A percentile compares a stretch with the other conserved stretches of the same genome.
Conservation (phyloP, 2,888 invertebrate genomes). For the Drosophila subsilvestris region DNA sequence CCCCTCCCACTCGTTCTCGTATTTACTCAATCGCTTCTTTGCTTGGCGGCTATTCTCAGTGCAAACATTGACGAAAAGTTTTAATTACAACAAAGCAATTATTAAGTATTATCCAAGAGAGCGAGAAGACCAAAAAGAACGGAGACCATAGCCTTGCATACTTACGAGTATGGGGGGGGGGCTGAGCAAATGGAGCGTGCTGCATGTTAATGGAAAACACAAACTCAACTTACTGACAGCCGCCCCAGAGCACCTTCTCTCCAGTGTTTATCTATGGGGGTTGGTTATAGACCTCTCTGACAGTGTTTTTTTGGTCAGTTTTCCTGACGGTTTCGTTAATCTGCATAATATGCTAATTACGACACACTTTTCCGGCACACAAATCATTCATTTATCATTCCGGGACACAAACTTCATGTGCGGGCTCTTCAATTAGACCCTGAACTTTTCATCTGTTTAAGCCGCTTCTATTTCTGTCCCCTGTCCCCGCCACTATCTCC, state of each 20-base stretch:
- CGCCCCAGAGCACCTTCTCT: conserved; percentile 22
- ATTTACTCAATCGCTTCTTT: neutral
- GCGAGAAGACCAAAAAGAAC: conserved; percentile 35
- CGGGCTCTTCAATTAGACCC: conserved; percentile 43
- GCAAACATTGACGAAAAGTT: conserved; percentile 70
- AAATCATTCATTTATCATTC: conserved; percentile 61
- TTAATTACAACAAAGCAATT: conserved; percentile 70
- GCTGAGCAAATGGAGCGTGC: conserved; percentile 52
- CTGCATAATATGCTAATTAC: conserved; percentile 72
- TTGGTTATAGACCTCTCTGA: neutral
- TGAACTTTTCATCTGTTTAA: conserved; percentile 35
- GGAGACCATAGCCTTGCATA: conserved; percentile 53
- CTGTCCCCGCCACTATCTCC: conserved; percentile 5
- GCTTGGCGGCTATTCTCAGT: conserved; percentile 26
- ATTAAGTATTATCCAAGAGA: conserved; percentile 47
- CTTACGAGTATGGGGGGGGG: conserved; percentile 50
- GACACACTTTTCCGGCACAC: conserved; percentile 50
- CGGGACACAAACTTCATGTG: conserved; percentile 29
- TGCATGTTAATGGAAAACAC: conserved; percentile 56
- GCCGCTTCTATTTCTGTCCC: conserved; percentile 12
- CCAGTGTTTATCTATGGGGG: neutral
- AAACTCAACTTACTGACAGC: conserved; percentile 41
- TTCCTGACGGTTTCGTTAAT: conserved; percentile 44
- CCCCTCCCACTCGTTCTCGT: neutral
- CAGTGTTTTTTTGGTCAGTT: conserved; percentile 20